Percentiles rank a stretch among this genome's conserved stretches.
Evolutionary conservation across 64 coral and sea anemone genomes (phyloP).

Genomic region (Trachythela sp.): DNA sequence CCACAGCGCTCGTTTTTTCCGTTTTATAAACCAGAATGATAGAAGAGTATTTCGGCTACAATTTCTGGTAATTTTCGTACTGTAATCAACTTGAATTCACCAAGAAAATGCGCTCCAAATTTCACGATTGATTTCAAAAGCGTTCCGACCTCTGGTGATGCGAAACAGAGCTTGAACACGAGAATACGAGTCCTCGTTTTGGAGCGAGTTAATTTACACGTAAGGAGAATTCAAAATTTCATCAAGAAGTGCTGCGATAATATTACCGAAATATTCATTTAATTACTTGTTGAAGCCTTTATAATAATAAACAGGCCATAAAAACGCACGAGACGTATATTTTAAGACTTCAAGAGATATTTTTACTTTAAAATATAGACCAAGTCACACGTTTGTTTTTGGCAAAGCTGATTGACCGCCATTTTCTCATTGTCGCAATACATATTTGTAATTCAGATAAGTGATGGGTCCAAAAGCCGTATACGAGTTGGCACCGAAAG

Average conservation of each 20-base stretch:
- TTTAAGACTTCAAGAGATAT: neutral
- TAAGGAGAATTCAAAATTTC: neutral
- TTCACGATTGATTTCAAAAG: slow-evolving; percentile 2
- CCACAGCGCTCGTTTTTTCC: neutral
- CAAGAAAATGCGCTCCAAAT: neutral
- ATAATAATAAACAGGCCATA: neutral
- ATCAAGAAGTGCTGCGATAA: neutral
- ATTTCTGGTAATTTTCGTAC: neutral
- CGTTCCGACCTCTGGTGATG: neutral
- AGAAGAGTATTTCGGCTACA: neutral
- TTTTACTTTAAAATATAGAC: neutral
- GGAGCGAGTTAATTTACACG: neutral
- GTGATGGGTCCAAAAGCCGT: neutral
- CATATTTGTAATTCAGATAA: slow-evolving; percentile 3
- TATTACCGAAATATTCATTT: neutral
- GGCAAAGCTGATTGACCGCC: neutral
- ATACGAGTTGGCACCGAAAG: neutral
- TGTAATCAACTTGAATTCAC: neutral
- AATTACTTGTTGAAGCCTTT: neutral
- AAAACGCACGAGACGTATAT: neutral
- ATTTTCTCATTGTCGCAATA: neutral
- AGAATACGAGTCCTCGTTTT: slow-evolving; percentile 23
- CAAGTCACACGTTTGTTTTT: neutral
- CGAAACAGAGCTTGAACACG: slow-evolving; percentile 29
- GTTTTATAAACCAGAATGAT: neutral